These are phyloP conservation scores for Aphidoletes aphidimyza DNA, from an alignment of 2,888 invertebrate species.

Conservation along the genomic window DNA sequence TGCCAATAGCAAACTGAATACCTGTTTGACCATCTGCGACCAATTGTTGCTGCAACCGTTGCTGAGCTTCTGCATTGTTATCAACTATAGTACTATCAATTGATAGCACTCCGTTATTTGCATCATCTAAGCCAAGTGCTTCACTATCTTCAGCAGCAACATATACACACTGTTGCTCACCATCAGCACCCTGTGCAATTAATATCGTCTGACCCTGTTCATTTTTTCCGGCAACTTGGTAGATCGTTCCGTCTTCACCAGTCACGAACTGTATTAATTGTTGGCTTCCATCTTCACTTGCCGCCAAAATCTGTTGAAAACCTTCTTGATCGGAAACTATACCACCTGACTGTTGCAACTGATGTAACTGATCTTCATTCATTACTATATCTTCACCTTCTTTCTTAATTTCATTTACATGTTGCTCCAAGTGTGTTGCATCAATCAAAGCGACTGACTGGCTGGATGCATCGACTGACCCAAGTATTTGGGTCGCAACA, in stretches of 20 bases:
- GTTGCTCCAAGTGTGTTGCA: constrained; percentile 68
- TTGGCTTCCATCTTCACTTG: constrained; percentile 73
- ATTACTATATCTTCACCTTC: constrained; percentile 37
- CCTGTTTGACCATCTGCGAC: background rate
- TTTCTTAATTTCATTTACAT: constrained; percentile 44
- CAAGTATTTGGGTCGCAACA: background rate
- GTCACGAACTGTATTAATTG: constrained; percentile 73
- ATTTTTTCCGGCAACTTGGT: constrained; percentile 80
- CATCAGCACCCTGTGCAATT: constrained; percentile 79
- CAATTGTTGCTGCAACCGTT: constrained; percentile 63
- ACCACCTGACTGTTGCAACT: constrained; percentile 66
- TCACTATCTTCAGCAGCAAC: constrained; percentile 73
- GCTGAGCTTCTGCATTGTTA: constrained; percentile 61
- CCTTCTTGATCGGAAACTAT: constrained; percentile 69
- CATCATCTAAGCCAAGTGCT: constrained; percentile 63
- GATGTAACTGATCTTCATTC: constrained; percentile 61
- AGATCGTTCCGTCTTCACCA: constrained; percentile 77
- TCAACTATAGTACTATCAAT: constrained; percentile 47
- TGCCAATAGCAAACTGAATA: background rate
- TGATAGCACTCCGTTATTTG: constrained; percentile 66
- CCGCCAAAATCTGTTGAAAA: constrained; percentile 65
- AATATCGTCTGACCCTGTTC: constrained; percentile 81
- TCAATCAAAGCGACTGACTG: constrained; percentile 73
- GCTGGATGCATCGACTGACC: constrained; percentile 62
- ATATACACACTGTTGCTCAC: constrained; percentile 77